Percentiles rank a stretch among this genome's conserved stretches.
Conservation (phyloP, 2,113 vertebrate species). For the Sinocyclocheilus anophthalmus region DNA sequence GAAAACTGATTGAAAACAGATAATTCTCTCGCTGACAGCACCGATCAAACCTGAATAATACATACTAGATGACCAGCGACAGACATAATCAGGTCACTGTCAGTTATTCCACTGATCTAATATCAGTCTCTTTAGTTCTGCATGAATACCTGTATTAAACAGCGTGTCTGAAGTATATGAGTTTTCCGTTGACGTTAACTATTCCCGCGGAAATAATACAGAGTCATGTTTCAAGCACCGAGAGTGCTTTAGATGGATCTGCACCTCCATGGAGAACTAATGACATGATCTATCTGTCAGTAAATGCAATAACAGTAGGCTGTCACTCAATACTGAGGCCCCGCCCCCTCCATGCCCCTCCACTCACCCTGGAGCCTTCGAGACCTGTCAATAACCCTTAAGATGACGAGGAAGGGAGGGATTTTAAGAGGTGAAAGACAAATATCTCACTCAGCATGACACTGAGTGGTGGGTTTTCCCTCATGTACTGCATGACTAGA, state of each 20-base stretch:
- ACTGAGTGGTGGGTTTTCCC: slow-evolving; percentile 39
- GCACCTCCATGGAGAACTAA: slow-evolving; percentile 51
- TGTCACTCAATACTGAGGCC: slow-evolving; percentile 57
- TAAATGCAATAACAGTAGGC: slow-evolving; percentile 49
- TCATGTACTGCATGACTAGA: slow-evolving; percentile 46
- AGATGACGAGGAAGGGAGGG: slow-evolving; percentile 28
- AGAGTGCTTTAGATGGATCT: slow-evolving; percentile 24
- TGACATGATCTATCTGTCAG: slow-evolving; percentile 63
- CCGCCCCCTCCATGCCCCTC: slow-evolving; percentile 40
- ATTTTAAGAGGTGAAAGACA: slow-evolving; percentile 55
- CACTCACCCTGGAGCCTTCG: slow-evolving; percentile 51
- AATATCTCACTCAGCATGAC: slow-evolving; percentile 53
- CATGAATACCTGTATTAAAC: slow-evolving; percentile 19
- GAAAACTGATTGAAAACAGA: not conserved
- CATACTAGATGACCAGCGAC: not conserved
- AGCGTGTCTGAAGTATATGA: not conserved
- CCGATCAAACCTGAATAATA: not conserved
- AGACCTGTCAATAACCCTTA: slow-evolving; percentile 63
- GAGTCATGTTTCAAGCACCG: slow-evolving; percentile 1
- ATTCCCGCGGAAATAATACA: not conserved
- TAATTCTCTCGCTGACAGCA: not conserved
- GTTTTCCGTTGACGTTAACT: slow-evolving; percentile 5
- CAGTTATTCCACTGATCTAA: slow-evolving; percentile 18
- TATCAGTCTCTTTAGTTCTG: not conserved
- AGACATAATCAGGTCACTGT: slow-evolving; percentile 22